Evolutionary conservation across 2,888 invertebrate species (phyloP), one percentile per base, ranked within the genome.

Genomic region (Lithophane leautieri): DNA sequence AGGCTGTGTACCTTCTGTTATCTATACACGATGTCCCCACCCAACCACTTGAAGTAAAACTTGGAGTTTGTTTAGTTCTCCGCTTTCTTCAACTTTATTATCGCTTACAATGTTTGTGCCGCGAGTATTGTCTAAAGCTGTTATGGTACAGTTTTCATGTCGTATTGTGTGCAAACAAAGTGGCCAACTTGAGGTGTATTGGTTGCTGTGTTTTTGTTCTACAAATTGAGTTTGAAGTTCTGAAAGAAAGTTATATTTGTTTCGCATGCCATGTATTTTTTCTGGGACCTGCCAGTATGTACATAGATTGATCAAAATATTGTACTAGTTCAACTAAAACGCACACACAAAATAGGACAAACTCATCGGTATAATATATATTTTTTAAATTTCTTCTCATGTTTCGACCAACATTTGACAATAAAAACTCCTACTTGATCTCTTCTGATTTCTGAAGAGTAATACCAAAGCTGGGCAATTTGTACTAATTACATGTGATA

Each of bases 11-110:
- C 4, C 40, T 56, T 67, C 67, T 40, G 34, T n/a, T 11, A 2
- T 4, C 0, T 16, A 0, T 0, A 12, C 11, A 3, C 11, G 0
- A 0, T 1, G n/a, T 25, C 44, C 40, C 56, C 68, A 22, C 81
- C 67, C 67, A 73, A 56, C 78, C 74, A 78, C 84, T 84, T 78
- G 82, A 70, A 83, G 78, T 70, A 75, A 70, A 84, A 73, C 78
- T 83, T 83, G 65, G 78, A 83, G 84, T 83, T 83, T 78, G 82
- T 81, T 78, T 73, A 78, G 84, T 84, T 84, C 63, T 72, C 84
- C 77, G 81, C 83, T 83, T 84, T 82, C 78, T 74, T 78, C 78
- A 84, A 83, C 82, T 83, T 83, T 83, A 83, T 83, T 83, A 78
- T 84, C 83, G 81, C 72, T 78, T 75, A 82, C 74, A 83, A 78